These are phyloP conservation scores for Helicoverpa zea DNA, from an alignment of 1,140 invertebrate genomes.

Conservation along the genomic window DNA sequence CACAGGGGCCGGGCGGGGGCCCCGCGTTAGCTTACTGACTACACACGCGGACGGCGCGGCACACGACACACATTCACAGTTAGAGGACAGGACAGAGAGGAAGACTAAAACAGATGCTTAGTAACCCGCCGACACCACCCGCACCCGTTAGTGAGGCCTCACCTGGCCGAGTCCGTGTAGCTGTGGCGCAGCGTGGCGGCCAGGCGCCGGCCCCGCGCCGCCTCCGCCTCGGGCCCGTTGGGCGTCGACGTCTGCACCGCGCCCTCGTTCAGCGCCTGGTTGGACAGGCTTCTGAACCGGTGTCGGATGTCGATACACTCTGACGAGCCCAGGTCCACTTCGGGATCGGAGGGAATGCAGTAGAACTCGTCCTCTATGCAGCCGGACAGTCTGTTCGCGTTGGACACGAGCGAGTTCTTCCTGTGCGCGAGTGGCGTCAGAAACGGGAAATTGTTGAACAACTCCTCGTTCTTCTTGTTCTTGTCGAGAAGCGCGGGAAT, in stretches of 20 bases:
- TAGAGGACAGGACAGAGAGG: conserved; percentile 34
- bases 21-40: conserved; percentile 24
- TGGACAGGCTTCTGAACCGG: conserved; percentile 70
- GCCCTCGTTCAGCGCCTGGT: conserved; percentile 66
- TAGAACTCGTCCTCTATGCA: conserved; percentile 85
- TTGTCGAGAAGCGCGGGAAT: conserved; percentile 79
- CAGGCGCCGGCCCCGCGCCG: conserved; percentile 54
- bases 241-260: conserved; percentile 67
- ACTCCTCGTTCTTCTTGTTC: conserved; percentile 73
- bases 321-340: conserved; percentile 64
- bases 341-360: conserved; percentile 77
- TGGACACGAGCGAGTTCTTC: conserved; percentile 77
- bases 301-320: conserved; percentile 71
- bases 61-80: conserved; percentile 41
- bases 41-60: not conserved
- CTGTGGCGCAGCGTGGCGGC: conserved; percentile 70
- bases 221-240: conserved; percentile 51
- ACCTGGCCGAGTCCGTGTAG: conserved; percentile 75
- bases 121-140: conserved; percentile 31
- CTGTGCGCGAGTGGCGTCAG: conserved; percentile 85
- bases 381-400: conserved; percentile 73
- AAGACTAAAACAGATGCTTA: conserved; percentile 1
- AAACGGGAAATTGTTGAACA: conserved; percentile 86
- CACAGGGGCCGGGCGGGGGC: not conserved
- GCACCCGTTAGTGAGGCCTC: conserved; percentile 64